phyloP scores from a whole-genome alignment of 2,888 invertebrate genomes.

The Drosophila pullipes region DNA sequence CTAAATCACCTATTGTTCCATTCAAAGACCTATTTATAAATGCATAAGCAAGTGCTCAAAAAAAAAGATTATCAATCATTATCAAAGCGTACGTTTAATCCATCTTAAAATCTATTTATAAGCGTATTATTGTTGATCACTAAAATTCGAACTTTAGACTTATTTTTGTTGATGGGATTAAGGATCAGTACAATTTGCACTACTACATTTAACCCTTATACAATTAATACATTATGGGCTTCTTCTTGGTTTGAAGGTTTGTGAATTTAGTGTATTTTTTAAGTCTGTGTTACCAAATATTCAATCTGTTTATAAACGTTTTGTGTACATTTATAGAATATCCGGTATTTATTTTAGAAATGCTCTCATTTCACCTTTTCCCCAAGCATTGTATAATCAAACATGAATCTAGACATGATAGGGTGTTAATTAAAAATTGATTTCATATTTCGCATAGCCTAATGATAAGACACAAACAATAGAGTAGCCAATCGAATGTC shows the following conservation, averaged over 20 bases:
- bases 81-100: slow-evolving; percentile 1
- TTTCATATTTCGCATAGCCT: slow-evolving; percentile 24
- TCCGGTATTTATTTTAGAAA: neutral
- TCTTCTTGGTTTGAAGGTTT: neutral
- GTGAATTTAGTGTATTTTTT: neutral
- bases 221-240: neutral
- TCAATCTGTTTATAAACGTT: neutral
- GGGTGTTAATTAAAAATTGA: slow-evolving; percentile 59
- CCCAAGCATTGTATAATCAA: slow-evolving; percentile 8
- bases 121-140: slow-evolving; percentile 22
- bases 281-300: neutral
- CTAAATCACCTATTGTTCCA: neutral
- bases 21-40: slow-evolving; percentile 19
- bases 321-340: neutral
- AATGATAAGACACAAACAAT: slow-evolving; percentile 56
- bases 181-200: neutral
- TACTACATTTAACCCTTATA: neutral
- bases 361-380: slow-evolving; percentile 17
- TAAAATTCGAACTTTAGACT: neutral
- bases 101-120: slow-evolving; percentile 1
- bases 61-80: slow-evolving; percentile 37
- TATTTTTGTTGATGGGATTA: neutral
- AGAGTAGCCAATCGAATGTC: slow-evolving; percentile 13
- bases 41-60: slow-evolving; percentile 25
- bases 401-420: slow-evolving; percentile 27